These are phyloP conservation scores for Acipenser oxyrinchus DNA, from an alignment of 2,797 vertebrate species.

Conservation along the genomic window DNA sequence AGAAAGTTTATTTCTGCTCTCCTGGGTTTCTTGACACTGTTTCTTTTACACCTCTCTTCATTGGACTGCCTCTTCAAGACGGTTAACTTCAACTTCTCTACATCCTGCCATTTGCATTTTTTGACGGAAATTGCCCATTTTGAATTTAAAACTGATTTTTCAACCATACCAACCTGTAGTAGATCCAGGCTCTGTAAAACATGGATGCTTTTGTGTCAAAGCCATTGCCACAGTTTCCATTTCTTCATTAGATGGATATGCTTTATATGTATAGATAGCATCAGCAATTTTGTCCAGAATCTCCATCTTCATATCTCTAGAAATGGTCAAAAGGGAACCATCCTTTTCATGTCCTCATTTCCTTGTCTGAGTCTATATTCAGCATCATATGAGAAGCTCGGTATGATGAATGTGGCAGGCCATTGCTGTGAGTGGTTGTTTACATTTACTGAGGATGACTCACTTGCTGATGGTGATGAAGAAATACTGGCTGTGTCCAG, in stretches of 20 bases:
- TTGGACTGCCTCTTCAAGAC: constrained; percentile 13
- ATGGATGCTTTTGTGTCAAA: too few species aligned
- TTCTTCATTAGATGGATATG: background rate
- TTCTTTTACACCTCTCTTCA: constrained; percentile 14
- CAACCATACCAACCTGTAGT: constrained; percentile 13
- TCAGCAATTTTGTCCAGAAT: constrained; percentile 5
- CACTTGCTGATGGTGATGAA: background rate
- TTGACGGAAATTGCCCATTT: constrained; percentile 20
- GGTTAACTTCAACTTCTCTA: constrained; percentile 19
- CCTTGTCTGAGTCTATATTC: background rate
- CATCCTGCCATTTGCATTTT: constrained; percentile 11
- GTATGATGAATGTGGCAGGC: constrained; percentile 6
- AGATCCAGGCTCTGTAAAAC: too few species aligned
- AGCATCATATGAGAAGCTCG: constrained; percentile 8
- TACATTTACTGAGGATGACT: too few species aligned
- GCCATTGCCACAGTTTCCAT: too few species aligned
- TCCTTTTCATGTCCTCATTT: background rate
- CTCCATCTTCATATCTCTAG: constrained; percentile 5
- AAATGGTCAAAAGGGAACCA: background rate
- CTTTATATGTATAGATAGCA: constrained; percentile 1
- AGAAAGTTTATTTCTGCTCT: constrained; percentile 18
- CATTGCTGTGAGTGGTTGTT: background rate
- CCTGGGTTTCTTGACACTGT: constrained; percentile 16
- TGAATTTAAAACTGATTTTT: constrained; percentile 20
- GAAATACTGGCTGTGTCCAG: background rate